Evolutionary conservation across 1,140 invertebrate species (phyloP), one percentile per base, ranked within the genome.

Genomic region (Trachymyrmex septentrionalis): DNA sequence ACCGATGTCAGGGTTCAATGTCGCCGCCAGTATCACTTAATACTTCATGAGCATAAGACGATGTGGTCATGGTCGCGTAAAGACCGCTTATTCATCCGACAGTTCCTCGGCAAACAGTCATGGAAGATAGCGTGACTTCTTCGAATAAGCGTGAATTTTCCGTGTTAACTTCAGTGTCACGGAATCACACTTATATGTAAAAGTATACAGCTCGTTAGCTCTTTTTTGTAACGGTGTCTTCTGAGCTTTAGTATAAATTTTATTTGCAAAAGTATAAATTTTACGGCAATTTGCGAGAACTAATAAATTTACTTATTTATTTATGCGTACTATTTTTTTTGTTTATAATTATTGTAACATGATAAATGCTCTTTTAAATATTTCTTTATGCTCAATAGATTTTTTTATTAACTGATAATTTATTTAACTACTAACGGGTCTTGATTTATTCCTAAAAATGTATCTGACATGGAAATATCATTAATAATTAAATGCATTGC

Each of bases 41-140:
- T 81, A 72, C 30, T 81, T 21, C 19, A 81, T 44, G 16, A 72
- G 66, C 27, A 7, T 71, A 57, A 57, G 16, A 57, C 66, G 16
- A 71, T 71, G 24, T 81, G 66, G 78, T 81, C 78, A 81, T n/a
- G 78, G 78, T 38, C 78, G 16, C 78, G 21, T 44, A 38, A 57
- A 78, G 44, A 44, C 75, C 44, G 27, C n/a, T 69, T 78, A 64
- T 78, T 81, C 50, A 71, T 69, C 44, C 59, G 24, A 72, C 12
- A 44, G 6, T 44, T 19, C 0, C 16, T 4, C 34, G 7, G 50
- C 19, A 19, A 14, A 16, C 38, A 7, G 48, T 63, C 10, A 10
- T 21, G 63, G 16, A n/a, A 1, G 21, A 78, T n/a, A 27, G 3
- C 12, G 19, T 48, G 59, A 66, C 61, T 78, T 10, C 21, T 50